Evolutionary conservation across 2,797 vertebrate genomes (phyloP).

Genomic region (Sylvilagus floridanus): DNA sequence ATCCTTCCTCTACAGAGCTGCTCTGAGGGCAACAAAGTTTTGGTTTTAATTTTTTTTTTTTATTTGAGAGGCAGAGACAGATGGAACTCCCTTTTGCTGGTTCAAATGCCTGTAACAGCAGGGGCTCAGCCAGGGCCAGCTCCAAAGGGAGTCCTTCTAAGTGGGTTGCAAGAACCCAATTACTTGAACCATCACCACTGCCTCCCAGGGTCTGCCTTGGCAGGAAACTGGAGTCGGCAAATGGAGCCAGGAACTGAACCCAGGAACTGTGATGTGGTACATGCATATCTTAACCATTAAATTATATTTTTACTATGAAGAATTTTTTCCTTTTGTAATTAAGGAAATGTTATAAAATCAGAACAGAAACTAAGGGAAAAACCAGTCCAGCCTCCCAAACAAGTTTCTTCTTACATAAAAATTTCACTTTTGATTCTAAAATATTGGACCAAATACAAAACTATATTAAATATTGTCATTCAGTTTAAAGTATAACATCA

Average conservation of each 20-base stretch:
- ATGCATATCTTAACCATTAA: too few relatives aligned
- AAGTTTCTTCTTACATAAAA: not conserved
- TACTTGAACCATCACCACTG: too few relatives aligned
- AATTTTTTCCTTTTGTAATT: conserved; percentile 21
- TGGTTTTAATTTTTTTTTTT: not conserved
- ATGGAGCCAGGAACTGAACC: too few relatives aligned
- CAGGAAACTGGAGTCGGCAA: too few relatives aligned
- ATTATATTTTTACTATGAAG: not conserved
- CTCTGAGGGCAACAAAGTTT: not conserved
- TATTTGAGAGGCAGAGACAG: not conserved
- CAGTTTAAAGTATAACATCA: not conserved
- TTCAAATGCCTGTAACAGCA: too few relatives aligned
- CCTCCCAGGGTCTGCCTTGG: too few relatives aligned
- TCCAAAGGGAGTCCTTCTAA: too few relatives aligned
- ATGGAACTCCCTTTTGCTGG: too few relatives aligned
- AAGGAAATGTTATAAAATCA: conserved; percentile 9
- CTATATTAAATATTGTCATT: conserved; percentile 4
- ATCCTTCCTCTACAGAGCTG: not conserved
- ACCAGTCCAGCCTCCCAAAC: not conserved
- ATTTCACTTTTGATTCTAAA: not conserved
- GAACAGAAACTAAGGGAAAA: conserved; percentile 16
- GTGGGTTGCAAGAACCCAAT: too few relatives aligned
- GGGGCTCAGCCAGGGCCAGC: too few relatives aligned
- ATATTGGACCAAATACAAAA: not conserved
- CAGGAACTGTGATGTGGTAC: too few relatives aligned